A percentile compares a stretch with the other conserved stretches of the same genome.
Evolutionary conservation across 2,888 invertebrate species (phyloP).

Genomic region (Keiferia lycopersicella): DNA sequence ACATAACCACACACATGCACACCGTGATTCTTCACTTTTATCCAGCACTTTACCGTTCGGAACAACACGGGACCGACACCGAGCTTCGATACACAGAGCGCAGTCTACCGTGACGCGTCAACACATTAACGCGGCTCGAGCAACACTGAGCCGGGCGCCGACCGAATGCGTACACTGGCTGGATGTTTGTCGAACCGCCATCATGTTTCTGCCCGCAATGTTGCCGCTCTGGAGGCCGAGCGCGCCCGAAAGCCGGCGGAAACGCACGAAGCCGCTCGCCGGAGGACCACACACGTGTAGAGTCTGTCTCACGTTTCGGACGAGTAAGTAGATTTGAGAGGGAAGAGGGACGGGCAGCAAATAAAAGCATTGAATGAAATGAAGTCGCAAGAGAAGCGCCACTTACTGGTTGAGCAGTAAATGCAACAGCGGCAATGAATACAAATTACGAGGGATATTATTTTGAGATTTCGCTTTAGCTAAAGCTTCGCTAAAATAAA

Average conservation of each 20-base stretch:
- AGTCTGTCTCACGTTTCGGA: conserved; percentile 54
- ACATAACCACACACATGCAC: conserved; percentile 80
- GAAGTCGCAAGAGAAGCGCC: conserved; percentile 44
- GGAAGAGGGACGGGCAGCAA: conserved; percentile 53
- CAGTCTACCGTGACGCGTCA: conserved; percentile 44
- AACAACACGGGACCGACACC: conserved; percentile 69
- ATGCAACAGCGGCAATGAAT: conserved; percentile 37
- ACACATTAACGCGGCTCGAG: conserved; percentile 67
- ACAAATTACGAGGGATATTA: not conserved
- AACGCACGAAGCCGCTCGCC: conserved; percentile 55
- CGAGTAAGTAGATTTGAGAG: conserved; percentile 47
- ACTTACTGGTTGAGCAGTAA: conserved; percentile 37
- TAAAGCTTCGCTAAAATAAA: not conserved
- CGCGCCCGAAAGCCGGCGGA: conserved; percentile 60
- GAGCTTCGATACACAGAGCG: conserved; percentile 55
- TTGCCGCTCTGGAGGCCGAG: conserved; percentile 73
- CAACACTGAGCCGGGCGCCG: conserved; percentile 66
- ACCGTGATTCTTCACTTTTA: conserved; percentile 74
- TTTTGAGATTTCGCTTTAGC: not conserved
- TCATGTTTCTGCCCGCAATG: conserved; percentile 75
- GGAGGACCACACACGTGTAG: conserved; percentile 76
- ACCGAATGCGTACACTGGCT: conserved; percentile 55
- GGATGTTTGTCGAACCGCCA: conserved; percentile 80
- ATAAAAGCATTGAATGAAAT: conserved; percentile 71
- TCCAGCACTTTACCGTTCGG: conserved; percentile 68